A percentile compares a stretch with the other conserved stretches of the same genome.
Evolutionary conservation across 2,797 vertebrate genomes (phyloP).

Genomic region (Benthosema pterotum): DNA sequence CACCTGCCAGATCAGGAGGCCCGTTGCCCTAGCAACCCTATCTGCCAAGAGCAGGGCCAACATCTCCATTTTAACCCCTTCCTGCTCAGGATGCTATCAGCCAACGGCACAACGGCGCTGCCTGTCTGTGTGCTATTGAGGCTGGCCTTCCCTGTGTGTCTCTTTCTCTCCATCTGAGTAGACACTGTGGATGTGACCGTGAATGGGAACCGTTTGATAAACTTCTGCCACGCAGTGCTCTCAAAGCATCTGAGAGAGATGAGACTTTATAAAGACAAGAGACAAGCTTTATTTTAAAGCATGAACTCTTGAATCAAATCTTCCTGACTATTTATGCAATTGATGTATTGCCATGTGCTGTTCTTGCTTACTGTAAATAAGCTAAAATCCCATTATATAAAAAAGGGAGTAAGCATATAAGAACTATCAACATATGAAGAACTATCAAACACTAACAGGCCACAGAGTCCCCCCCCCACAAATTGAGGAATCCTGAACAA

Average conservation of each 20-base stretch:
- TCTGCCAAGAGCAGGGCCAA: slow-evolving; percentile 87
- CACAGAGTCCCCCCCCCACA: slow-evolving; percentile 12
- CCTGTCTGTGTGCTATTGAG: background rate
- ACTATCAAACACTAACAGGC: background rate
- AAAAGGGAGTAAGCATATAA: too few relatives aligned
- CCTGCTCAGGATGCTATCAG: slow-evolving; percentile 24
- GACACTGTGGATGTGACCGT: background rate
- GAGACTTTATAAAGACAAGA: background rate
- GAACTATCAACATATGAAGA: too few relatives aligned
- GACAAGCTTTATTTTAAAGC: background rate
- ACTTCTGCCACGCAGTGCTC: too few relatives aligned
- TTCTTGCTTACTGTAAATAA: too few relatives aligned
- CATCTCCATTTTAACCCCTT: slow-evolving; percentile 89
- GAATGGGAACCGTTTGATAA: too few relatives aligned
- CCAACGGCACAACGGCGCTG: slow-evolving; percentile 8
- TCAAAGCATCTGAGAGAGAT: too few relatives aligned
- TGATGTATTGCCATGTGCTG: too few relatives aligned
- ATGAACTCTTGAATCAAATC: too few relatives aligned
- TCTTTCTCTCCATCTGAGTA: background rate
- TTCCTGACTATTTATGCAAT: too few relatives aligned
- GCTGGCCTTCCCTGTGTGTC: slow-evolving; percentile 7
- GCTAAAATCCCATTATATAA: too few relatives aligned
- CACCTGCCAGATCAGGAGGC: slow-evolving; percentile 94
- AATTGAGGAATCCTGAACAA: slow-evolving; percentile 5
- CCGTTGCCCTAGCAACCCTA: slow-evolving; percentile 93